A percentile compares a stretch with the other conserved stretches of the same genome.
Evolutionary conservation across 2,888 invertebrate genomes (phyloP).

Genomic region (Endotricha flammealis): DNA sequence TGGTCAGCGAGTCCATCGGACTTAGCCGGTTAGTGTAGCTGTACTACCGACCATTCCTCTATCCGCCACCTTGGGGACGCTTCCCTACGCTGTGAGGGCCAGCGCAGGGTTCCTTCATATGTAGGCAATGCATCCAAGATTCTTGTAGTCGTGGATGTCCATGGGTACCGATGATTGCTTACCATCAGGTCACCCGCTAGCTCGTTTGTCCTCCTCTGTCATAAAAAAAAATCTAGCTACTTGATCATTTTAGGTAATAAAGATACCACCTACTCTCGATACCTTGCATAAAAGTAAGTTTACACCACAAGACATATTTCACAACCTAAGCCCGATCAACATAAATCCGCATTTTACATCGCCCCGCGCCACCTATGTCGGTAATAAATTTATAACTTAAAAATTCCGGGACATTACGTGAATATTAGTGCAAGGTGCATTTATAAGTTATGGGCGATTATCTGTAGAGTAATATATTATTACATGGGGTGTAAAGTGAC

Average conservation of each 20-base stretch:
- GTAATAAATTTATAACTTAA: constrained; percentile 52
- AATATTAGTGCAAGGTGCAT: constrained; percentile 49
- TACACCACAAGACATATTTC: constrained; percentile 9
- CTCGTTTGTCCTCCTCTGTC: no score
- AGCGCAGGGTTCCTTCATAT: no score
- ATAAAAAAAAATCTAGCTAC: no score
- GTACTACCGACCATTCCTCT: no score
- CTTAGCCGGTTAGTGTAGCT: no score
- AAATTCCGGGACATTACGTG: constrained; percentile 51
- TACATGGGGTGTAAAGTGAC: constrained; percentile 29
- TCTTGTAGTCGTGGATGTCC: no score
- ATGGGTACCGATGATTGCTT: no score
- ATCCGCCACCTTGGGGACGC: no score
- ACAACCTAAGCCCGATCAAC: constrained; percentile 12
- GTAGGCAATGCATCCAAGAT: no score
- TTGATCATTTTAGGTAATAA: neutral
- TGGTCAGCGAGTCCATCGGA: no score
- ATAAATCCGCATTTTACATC: constrained; percentile 20
- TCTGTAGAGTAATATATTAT: constrained; percentile 43
- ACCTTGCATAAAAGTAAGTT: constrained; percentile 3
- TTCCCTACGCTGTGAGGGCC: no score
- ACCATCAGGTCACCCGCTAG: no score
- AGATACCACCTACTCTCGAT: neutral
- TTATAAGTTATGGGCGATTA: constrained; percentile 60
- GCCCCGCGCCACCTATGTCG: constrained; percentile 15